phyloP scores from a whole-genome alignment of 2,113 vertebrate species.

The Chloroceryle aenea region DNA sequence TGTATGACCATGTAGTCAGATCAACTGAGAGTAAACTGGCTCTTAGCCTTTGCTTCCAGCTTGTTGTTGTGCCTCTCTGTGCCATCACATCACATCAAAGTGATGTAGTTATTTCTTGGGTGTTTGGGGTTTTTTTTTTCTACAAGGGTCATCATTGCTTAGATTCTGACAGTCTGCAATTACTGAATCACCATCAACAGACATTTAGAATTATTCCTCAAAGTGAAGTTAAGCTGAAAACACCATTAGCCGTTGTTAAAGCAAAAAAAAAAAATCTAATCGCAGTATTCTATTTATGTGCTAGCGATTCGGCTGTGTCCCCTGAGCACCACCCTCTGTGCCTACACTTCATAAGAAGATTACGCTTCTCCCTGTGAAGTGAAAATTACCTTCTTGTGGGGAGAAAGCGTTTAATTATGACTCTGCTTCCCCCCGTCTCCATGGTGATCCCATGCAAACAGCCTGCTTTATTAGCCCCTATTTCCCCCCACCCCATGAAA shows the following conservation, averaged over 20 bases:
- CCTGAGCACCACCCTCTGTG: slow-evolving; percentile 10
- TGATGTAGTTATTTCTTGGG: background rate
- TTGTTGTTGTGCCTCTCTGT: background rate
- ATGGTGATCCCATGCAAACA: slow-evolving; percentile 71
- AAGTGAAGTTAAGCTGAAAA: background rate
- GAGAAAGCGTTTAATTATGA: slow-evolving; percentile 74
- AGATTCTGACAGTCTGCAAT: background rate
- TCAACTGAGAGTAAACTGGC: background rate
- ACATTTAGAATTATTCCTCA: background rate
- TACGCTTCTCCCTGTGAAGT: slow-evolving; percentile 56
- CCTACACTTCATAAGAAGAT: slow-evolving; percentile 41
- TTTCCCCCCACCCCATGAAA: background rate
- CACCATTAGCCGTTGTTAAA: background rate
- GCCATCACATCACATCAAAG: slow-evolving; percentile 14
- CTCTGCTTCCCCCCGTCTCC: slow-evolving; percentile 77
- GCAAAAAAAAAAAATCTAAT: background rate
- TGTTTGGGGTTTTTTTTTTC: background rate
- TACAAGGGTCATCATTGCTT: background rate
- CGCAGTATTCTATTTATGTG: background rate
- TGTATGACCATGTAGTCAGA: background rate
- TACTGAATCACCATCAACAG: background rate
- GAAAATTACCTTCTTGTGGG: slow-evolving; percentile 73
- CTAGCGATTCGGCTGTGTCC: background rate
- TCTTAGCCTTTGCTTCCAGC: slow-evolving; percentile 4
- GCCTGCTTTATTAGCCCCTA: slow-evolving; percentile 54